Percentiles rank a stretch among this genome's conserved stretches.
These are phyloP conservation scores for Elachura formosa DNA, from an alignment of 2,113 vertebrate genomes.

Conservation along the genomic window DNA sequence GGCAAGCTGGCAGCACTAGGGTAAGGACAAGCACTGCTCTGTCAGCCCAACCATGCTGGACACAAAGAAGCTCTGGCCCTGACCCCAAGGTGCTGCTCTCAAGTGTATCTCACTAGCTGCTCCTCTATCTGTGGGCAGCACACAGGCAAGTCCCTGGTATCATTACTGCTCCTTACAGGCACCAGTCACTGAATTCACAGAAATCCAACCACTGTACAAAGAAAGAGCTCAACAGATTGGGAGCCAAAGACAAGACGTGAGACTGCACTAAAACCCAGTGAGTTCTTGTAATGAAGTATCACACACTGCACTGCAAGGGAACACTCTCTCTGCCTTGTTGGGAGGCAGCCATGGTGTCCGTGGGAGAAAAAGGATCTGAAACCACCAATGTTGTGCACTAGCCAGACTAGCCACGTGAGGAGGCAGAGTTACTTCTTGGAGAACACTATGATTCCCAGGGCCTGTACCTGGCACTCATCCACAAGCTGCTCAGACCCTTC, in stretches of 20 bases:
- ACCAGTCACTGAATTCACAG: background rate
- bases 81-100: background rate
- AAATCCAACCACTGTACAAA: background rate
- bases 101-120: background rate
- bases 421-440: background rate
- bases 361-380: background rate
- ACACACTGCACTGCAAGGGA: background rate
- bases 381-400: background rate
- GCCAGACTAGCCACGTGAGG: background rate
- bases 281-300: background rate
- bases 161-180: background rate
- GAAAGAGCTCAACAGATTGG: background rate
- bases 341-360: background rate
- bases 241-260: background rate
- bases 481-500: background rate
- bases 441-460: background rate
- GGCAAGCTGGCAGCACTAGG: background rate
- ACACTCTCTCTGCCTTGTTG: background rate
- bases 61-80: background rate
- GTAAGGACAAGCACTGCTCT: background rate
- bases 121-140: background rate
- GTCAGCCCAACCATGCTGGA: fast-evolving
- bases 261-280: background rate
- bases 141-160: background rate
- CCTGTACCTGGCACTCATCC: background rate